These are phyloP conservation scores for Cebus imitator DNA, from an alignment of 2,113 vertebrate species.

Conservation along the genomic window DNA sequence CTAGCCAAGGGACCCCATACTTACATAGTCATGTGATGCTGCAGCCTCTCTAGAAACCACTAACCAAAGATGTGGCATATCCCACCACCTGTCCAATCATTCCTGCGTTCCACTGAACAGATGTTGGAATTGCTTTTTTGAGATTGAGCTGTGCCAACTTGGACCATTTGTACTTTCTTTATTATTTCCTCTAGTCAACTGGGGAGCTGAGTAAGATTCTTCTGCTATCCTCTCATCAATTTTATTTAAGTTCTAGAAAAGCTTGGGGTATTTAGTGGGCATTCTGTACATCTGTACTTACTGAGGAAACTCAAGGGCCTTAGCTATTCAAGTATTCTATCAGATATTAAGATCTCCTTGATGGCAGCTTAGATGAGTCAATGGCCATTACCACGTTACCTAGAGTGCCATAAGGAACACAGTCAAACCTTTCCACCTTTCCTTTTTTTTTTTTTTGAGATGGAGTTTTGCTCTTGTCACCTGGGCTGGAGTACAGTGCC, in stretches of 20 bases:
- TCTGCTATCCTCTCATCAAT: not conserved
- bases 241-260: not conserved
- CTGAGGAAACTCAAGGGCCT: not conserved
- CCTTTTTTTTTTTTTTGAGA: not conserved
- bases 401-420: not conserved
- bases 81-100: not conserved
- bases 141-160: not conserved
- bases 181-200: not conserved
- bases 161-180: not conserved
- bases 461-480: no score
- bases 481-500: no score
- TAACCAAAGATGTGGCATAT: no score
- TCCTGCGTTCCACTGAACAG: not conserved
- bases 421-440: not conserved
- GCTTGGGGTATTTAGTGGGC: not conserved
- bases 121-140: not conserved
- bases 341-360: not conserved
- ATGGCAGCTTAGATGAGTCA: not conserved
- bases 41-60: not conserved
- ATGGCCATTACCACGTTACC: not conserved
- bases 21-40: not conserved
- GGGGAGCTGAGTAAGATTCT: not conserved
- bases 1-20: not conserved
- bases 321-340: not conserved
- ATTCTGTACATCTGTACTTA: not conserved